Evolutionary conservation across 2,888 invertebrate species (phyloP), one percentile per base, ranked within the genome.

Genomic region (Rotaria socialis): DNA sequence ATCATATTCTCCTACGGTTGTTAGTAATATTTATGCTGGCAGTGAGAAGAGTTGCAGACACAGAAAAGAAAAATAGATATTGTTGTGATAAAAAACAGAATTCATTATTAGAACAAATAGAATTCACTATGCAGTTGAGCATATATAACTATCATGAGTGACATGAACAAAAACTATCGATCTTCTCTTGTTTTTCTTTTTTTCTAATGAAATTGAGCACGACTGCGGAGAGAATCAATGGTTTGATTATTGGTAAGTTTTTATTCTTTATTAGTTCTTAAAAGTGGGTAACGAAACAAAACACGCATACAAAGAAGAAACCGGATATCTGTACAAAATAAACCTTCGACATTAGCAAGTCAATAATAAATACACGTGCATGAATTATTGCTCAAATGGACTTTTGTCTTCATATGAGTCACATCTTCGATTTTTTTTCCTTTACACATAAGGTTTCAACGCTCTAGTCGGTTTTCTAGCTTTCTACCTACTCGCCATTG

Each of bases 51-150:
- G 35, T 14, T 1, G 8, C 35, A 67, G 35, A 2, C 35, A 55
- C 19, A 55, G 55, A 55, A 55, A 67, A 41, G 7, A 35, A 67
- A 19, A 27, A 67, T 6, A 67, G 67, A 35, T 35, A 67, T 67
- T 67, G 67, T 41, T 41, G 5, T 67, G 67, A 67, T 67, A 19
- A 67, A 67, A 67, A 67, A 35, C 35, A 67, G 67, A 67, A 67
- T 67, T 67, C 67, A 67, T 67, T 67, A 67, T 27, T 16, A 67
- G 67, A 67, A 67, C 67, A 67, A 67, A 67, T 67, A 67, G 27
- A 67, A 67, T 35, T 35, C 35, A 24, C 6, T 35, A 27, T 67
- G 35, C 35, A 67, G 6, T 35, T 67, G 35, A 67, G 67, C 67
- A 67, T 27, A 67, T 8, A 56, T 24, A 56, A 56, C 24, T 16